These are phyloP conservation scores for Cyprinodon variegatus DNA, from an alignment of 2,113 vertebrate genomes.

Conservation along the genomic window DNA sequence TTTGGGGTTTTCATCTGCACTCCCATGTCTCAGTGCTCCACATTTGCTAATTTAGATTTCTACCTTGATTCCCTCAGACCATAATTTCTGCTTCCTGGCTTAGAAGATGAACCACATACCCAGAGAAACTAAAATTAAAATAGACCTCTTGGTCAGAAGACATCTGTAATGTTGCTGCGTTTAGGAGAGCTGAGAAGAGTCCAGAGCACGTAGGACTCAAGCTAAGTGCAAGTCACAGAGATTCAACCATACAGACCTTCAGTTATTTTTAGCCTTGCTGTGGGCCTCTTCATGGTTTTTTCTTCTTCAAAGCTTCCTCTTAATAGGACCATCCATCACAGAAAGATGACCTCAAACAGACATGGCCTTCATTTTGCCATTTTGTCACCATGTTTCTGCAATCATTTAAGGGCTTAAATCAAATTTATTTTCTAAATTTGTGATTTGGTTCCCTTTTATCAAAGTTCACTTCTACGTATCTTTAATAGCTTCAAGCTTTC, in stretches of 20 bases:
- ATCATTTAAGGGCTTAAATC: background rate
- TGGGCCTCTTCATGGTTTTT: constrained; percentile 55
- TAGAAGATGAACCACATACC: constrained; percentile 37
- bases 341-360: constrained; percentile 42
- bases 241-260: constrained; percentile 30
- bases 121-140: constrained; percentile 16
- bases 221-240: constrained; percentile 29
- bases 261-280: constrained; percentile 65
- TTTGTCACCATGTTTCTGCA: constrained; percentile 7
- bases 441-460: background rate
- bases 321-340: constrained; percentile 48
- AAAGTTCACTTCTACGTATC: background rate
- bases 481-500: background rate
- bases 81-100: constrained; percentile 43
- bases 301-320: constrained; percentile 60
- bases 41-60: constrained; percentile 27
- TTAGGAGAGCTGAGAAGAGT: constrained; percentile 18
- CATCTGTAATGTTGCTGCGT: constrained; percentile 5
- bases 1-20: constrained; percentile 4
- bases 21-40: constrained; percentile 2
- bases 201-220: constrained; percentile 38
- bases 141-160: constrained; percentile 27
- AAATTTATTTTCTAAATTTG: background rate
- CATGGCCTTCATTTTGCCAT: constrained; percentile 31
- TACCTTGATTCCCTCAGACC: constrained; percentile 35